phyloP scores from a whole-genome alignment of 2,888 invertebrate species.

The Polydrusus cervinus region DNA sequence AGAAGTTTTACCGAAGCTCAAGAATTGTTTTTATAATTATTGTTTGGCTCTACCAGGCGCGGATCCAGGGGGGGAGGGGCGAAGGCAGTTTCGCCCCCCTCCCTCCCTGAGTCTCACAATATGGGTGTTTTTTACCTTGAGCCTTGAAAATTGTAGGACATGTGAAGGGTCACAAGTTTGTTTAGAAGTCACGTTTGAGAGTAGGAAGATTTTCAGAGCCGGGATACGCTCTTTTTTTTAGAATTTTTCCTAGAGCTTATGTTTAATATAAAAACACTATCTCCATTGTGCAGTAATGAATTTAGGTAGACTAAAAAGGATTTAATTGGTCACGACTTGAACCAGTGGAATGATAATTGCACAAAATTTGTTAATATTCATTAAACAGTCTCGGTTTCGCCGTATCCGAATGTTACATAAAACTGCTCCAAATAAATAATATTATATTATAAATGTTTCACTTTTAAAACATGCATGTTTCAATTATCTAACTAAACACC shows the following conservation, averaged over 20 bases:
- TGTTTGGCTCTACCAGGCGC: too few relatives aligned
- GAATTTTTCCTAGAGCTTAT: not conserved
- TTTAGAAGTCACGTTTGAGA: too few relatives aligned
- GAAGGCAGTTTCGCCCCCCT: too few relatives aligned
- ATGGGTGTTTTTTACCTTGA: too few relatives aligned
- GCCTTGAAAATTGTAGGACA: too few relatives aligned
- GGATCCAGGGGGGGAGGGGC: too few relatives aligned
- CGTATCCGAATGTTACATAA: not conserved
- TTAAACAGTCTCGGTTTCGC: not conserved
- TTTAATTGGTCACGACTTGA: slow-evolving; percentile 20
- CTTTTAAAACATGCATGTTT: not conserved
- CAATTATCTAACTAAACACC: not conserved
- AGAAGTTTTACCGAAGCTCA: too few relatives aligned
- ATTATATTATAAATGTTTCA: not conserved
- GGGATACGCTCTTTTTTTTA: too few relatives aligned
- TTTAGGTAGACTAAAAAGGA: not conserved
- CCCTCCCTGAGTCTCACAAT: too few relatives aligned
- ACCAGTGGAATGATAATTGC: slow-evolving; percentile 21
- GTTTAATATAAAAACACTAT: not conserved
- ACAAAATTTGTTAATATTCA: slow-evolving; percentile 12
- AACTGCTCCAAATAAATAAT: not conserved
- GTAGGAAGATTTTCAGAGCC: too few relatives aligned
- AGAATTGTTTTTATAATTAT: too few relatives aligned
- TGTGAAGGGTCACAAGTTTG: too few relatives aligned
- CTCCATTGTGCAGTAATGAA: not conserved